Conservation (phyloP, 37 sponge, comb jelly and placozoan genomes). For the Lycopodina hypogea region DNA sequence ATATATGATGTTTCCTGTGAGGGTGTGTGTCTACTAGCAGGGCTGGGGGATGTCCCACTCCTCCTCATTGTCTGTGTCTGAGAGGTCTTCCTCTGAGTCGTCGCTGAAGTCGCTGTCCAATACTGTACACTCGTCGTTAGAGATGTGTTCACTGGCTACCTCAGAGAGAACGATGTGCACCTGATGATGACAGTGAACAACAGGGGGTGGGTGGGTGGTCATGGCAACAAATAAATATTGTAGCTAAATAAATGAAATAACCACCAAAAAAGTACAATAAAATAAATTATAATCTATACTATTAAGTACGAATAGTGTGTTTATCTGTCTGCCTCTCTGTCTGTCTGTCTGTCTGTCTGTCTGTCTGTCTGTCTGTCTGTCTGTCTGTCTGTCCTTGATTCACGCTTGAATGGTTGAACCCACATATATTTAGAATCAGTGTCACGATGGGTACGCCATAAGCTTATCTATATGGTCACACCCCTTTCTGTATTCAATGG, state of each 20-base stretch:
- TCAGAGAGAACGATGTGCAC: constrained; percentile 57
- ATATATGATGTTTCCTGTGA: background rate
- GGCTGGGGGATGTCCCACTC: constrained; percentile 33
- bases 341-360: too few species aligned
- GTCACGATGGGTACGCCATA: too few species aligned
- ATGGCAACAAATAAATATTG: background rate
- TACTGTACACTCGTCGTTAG: background rate
- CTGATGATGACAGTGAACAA: constrained; percentile 16
- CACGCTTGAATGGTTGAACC: too few species aligned
- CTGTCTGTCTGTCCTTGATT: too few species aligned
- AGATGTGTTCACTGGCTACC: constrained; percentile 10
- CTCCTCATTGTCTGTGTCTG: constrained; percentile 66
- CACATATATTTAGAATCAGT: too few species aligned
- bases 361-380: too few species aligned
- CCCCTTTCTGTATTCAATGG: too few species aligned
- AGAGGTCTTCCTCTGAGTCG: constrained; percentile 47
- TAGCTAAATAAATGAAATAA: background rate
- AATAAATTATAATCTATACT: too few species aligned
- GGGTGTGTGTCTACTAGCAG: background rate
- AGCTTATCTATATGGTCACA: too few species aligned
- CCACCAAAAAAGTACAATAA: background rate
- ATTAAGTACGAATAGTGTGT: too few species aligned
- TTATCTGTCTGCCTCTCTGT: too few species aligned
- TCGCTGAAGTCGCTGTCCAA: constrained; percentile 7
- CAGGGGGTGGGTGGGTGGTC: too few species aligned